phyloP scores from a whole-genome alignment of 2,888 invertebrate species.

The Esperia sulphurella region DNA sequence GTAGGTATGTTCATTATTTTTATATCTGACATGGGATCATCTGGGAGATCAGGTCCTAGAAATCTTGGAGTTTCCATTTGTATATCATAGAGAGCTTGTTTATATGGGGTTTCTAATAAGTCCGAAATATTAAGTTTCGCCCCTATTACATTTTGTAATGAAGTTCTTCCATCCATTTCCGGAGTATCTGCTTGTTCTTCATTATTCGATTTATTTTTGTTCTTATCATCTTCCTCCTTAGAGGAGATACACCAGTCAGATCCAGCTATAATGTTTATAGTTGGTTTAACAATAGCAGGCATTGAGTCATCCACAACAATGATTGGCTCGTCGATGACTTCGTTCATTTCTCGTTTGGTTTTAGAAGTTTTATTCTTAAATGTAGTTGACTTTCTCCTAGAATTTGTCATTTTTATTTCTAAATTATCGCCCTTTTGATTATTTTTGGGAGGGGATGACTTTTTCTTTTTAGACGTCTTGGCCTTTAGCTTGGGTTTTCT shows the following conservation, averaged over 20 bases:
- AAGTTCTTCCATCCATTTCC: constrained; percentile 59
- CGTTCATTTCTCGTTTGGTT: constrained; percentile 24
- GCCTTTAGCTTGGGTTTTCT: constrained; percentile 23
- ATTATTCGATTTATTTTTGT: constrained; percentile 23
- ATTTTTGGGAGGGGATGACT: constrained; percentile 6
- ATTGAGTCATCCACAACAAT: constrained; percentile 25
- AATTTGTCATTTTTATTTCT: constrained; percentile 13
- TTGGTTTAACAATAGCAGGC: constrained; percentile 40
- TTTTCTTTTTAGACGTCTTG: constrained; percentile 25
- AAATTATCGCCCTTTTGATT: constrained; percentile 12
- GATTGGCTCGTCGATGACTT: constrained; percentile 16
- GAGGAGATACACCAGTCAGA: constrained; percentile 12
- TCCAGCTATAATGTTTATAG: constrained; percentile 46
- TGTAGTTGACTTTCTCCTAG: constrained; percentile 19
- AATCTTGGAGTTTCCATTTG: constrained; percentile 79
- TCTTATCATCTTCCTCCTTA: constrained; percentile 14
- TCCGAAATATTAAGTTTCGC: constrained; percentile 67
- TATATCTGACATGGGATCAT: constrained; percentile 70
- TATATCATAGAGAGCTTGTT: constrained; percentile 67
- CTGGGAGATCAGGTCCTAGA: constrained; percentile 62
- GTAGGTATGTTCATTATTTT: constrained; percentile 79
- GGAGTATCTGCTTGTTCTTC: constrained; percentile 55
- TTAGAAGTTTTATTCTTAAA: constrained; percentile 6
- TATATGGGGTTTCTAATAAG: constrained; percentile 80
- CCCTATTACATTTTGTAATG: constrained; percentile 62